Base-by-base conservation (phyloP, 2,113 vertebrate species). In the Xiphophorus hellerii region DNA sequence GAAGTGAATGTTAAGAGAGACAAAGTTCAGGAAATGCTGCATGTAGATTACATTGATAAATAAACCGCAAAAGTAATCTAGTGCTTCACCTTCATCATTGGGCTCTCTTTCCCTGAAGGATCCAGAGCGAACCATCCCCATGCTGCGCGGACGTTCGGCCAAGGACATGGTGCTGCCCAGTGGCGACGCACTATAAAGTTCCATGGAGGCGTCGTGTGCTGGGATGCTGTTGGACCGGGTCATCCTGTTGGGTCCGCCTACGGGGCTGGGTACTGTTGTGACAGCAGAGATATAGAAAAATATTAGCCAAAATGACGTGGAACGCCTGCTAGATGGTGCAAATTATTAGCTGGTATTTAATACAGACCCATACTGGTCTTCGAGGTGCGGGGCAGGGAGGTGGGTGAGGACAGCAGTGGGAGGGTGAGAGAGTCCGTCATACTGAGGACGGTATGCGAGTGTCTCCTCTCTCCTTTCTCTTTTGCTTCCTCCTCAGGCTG, bases 211-310 rank as follows among this genome's bases (percentile, higher is more conserved):
- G 64, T 99, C 97, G 5, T 97, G 97, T 68, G 96, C 95, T 37
- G 97, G 97, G 90, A 98, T 99, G 94, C 97, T 98, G 95, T 98
- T 99, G 91, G 97, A 99, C 71, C 97, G 96, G 84, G 95, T 97
- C 95, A 99, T 98, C 87, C 96, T 95, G 0, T 96, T 96, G 83
- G 96, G 83, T 80, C 95, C 90, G 3, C 89, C 48, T 0, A 63
- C 65, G 17, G 95, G 90, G 51, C 95, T 96, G 86, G 96, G 95
- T 71, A 96, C 96, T 95, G 93, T 93, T 93, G 84, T 80, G 81
- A 68, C 17, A 73, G 8, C 29, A 66, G 14, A 14, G 51, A 58
- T 29, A 70, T 5, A 0, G 1, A 60, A 9, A 1, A 11, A 1
- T 31, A 27, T 25, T 48, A 5, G 74, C 28, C 61, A 37, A 4